Evolutionary conservation across 2,888 invertebrate genomes (phyloP), one percentile per base, ranked within the genome.

Genomic region (Macrosiphum euphorbiae): DNA sequence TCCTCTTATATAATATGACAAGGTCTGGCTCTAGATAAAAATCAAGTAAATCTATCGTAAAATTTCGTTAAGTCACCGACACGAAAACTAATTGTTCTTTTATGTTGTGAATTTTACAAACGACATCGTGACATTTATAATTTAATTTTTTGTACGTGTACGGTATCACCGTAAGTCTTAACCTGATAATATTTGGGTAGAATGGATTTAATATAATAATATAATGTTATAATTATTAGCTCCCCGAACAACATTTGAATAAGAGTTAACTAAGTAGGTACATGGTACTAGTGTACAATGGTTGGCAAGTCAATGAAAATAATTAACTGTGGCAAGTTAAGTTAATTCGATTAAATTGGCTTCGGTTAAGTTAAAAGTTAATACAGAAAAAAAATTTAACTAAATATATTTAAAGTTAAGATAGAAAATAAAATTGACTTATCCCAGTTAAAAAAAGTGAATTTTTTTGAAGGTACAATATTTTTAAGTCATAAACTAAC

Each of bases 51-150:
- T 67, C 61, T 47, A 47, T 67, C 28, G 20, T 67, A 20, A 47
- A 90, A 90, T 47, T 67, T n/a, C 47, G 44, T 85, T 85, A 85
- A 85, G 44, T 28, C 28, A 85, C 85, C 85, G 44, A 26, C 85
- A 85, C 28, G 44, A 35, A 85, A 85, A 85, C 85, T 44, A 85
- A 85, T 85, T 10, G 85, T 85, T 20, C 78, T 78, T 78, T 78
- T 78, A 35, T 35, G 44, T 85, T 85, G 44, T 85, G 26, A 13
- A 44, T 85, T 85, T 85, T 44, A 44, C 28, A 85, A 28, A 85
- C 41, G 41, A 41, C 41, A 10, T 44, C 85, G 5, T 85, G 85
- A 85, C 24, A 44, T 85, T 85, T 5, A 44, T 44, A 85, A 85
- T 44, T 85, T 44, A 26, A 44, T 44, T 85, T 44, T 85, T 44